Conservation (phyloP, 2,113 vertebrate genomes). For the Myiagra hebetior region DNA sequence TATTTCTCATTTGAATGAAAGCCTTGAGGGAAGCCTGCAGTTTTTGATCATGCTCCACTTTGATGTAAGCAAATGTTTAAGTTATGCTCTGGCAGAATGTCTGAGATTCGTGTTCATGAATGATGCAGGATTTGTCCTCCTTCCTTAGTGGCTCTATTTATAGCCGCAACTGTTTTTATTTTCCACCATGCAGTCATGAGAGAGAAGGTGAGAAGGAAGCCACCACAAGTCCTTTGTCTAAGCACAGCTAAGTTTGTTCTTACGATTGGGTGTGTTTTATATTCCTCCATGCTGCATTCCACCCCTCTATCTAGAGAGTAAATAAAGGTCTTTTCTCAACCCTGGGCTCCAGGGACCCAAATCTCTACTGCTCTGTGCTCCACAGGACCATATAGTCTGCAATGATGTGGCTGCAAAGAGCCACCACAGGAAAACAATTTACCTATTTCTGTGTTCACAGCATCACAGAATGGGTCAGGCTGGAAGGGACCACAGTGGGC, state of each 20-base stretch:
- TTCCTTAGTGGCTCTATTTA: constrained; percentile 30
- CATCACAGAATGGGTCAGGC: background rate
- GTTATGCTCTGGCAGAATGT: constrained; percentile 55
- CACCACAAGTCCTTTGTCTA: background rate
- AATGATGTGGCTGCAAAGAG: background rate
- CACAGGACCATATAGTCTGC: background rate
- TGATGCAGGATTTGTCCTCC: constrained; percentile 55
- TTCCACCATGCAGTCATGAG: background rate
- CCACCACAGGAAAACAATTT: background rate
- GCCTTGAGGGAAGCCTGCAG: constrained; percentile 54
- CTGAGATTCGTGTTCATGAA: constrained; percentile 47
- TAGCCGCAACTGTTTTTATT: constrained; percentile 13
- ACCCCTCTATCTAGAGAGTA: background rate
- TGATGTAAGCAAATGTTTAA: constrained; percentile 70
- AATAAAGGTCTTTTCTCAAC: background rate
- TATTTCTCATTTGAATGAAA: constrained; percentile 34
- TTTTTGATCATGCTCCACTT: constrained; percentile 62
- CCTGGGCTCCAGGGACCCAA: background rate
- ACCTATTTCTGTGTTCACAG: background rate
- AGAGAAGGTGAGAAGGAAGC: background rate
- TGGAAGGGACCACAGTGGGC: background rate
- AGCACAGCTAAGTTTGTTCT: background rate
- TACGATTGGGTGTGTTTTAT: background rate
- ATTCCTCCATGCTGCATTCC: background rate
- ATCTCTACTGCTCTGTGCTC: background rate